phyloP scores from a whole-genome alignment of 1,140 invertebrate species.

The Coptotermes formosanus region DNA sequence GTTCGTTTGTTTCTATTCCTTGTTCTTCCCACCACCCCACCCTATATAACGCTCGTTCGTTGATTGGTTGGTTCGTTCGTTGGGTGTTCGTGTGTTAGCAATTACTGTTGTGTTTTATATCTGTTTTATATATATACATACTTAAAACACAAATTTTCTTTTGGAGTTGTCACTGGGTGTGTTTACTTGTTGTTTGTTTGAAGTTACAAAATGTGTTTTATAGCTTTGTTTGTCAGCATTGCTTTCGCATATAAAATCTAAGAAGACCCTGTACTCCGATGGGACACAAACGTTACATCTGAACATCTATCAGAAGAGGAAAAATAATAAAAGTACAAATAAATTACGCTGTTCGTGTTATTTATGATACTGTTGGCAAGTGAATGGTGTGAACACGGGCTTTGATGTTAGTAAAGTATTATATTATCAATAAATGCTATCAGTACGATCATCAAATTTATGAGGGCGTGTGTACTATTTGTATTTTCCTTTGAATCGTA shows the following conservation, averaged over 20 bases:
- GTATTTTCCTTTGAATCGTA: too few relatives aligned
- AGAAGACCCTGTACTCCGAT: not conserved
- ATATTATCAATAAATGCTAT: too few relatives aligned
- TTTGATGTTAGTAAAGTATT: too few relatives aligned
- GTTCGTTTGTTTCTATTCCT: constrained; percentile 21
- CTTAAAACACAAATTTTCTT: not conserved
- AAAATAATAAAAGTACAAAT: too few relatives aligned
- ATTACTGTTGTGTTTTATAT: constrained; percentile 1
- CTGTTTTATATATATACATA: not conserved
- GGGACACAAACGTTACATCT: too few relatives aligned
- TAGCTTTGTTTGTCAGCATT: not conserved
- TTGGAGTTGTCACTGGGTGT: not conserved
- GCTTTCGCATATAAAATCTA: not conserved
- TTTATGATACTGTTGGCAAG: too few relatives aligned
- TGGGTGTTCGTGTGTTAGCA: constrained; percentile 22
- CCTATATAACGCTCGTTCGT: not conserved
- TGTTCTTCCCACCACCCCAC: not conserved
- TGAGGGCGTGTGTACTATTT: too few relatives aligned
- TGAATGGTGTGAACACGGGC: too few relatives aligned
- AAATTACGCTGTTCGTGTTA: too few relatives aligned
- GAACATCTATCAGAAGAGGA: too few relatives aligned
- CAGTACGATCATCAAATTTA: too few relatives aligned
- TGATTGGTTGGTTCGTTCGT: constrained; percentile 18
- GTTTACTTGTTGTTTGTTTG: not conserved
- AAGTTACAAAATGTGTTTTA: not conserved